Evolutionary conservation across 2,797 vertebrate genomes (phyloP).

Genomic region (Paedocypris micromegethes): DNA sequence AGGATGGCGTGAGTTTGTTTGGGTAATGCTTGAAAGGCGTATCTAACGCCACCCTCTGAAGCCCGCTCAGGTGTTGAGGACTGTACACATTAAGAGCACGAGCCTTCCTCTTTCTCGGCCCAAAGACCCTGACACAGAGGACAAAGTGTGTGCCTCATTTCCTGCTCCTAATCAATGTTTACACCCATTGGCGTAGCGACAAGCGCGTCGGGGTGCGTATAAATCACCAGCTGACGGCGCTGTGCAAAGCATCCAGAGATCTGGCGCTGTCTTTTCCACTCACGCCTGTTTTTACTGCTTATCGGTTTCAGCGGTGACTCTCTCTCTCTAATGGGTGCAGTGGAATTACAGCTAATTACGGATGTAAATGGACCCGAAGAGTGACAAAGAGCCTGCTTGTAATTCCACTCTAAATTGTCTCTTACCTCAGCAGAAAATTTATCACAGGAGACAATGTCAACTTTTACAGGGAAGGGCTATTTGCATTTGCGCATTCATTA

Average conservation of each 20-base stretch:
- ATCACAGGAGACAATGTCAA: conserved; percentile 84
- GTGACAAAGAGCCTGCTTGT: conserved; percentile 79
- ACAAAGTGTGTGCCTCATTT: conserved; percentile 73
- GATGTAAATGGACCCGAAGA: conserved; percentile 85
- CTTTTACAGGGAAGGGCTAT: conserved; percentile 71
- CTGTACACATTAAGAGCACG: conserved; percentile 63
- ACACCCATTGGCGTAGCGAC: conserved; percentile 60
- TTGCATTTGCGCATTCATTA: conserved; percentile 73
- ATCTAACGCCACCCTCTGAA: conserved; percentile 74
- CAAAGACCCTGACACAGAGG: conserved; percentile 64
- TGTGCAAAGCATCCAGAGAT: conserved; percentile 46
- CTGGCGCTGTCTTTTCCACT: conserved; percentile 40
- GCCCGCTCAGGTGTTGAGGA: conserved; percentile 69
- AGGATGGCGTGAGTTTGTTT: conserved; percentile 50
- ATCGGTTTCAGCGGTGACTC: conserved; percentile 41
- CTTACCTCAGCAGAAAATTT: conserved; percentile 92
- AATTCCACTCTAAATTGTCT: conserved; percentile 86
- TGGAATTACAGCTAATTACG: conserved; percentile 86
- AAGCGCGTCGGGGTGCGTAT: conserved; percentile 60
- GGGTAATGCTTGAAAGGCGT: conserved; percentile 56
- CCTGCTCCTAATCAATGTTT: conserved; percentile 71
- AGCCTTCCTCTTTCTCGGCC: conserved; percentile 60
- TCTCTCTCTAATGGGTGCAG: conserved; percentile 74
- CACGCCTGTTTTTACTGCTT: conserved; percentile 41
- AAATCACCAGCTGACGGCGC: conserved; percentile 63